Conservation (phyloP, 2,888 invertebrate species). For the Plebejus melissa region DNA sequence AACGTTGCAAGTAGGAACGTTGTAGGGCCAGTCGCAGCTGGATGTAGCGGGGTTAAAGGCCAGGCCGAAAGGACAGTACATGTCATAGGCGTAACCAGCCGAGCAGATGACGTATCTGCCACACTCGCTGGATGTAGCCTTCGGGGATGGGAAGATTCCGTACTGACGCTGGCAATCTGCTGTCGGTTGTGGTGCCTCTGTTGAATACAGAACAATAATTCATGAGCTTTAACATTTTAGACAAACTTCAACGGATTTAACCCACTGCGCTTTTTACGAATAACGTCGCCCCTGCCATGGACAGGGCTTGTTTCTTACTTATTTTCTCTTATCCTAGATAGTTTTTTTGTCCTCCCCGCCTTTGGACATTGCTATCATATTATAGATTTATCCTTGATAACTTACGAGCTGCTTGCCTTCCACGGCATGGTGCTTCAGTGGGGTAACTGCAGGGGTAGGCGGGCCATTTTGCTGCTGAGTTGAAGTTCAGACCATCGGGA, state of each 20-base stretch:
- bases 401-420: slow-evolving; percentile 79
- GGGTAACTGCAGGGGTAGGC: slow-evolving; percentile 90
- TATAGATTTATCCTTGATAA: slow-evolving; percentile 35
- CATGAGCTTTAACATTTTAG: too few species aligned
- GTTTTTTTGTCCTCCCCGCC: too few species aligned
- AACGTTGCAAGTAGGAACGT: slow-evolving; percentile 83
- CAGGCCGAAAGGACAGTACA: slow-evolving; percentile 87
- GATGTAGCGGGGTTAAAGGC: slow-evolving; percentile 84
- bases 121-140: slow-evolving; percentile 67
- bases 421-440: slow-evolving; percentile 85
- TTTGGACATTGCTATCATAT: too few species aligned
- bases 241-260: too few species aligned
- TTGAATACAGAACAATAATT: too few species aligned
- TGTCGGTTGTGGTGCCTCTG: slow-evolving; percentile 83
- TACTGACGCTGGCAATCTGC: slow-evolving; percentile 88
- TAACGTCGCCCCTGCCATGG: too few species aligned
- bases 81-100: slow-evolving; percentile 77
- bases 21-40: slow-evolving; percentile 91
- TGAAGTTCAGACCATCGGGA: slow-evolving; percentile 88
- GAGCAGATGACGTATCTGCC: slow-evolving; percentile 89
- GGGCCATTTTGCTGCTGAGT: slow-evolving; percentile 80
- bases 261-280: too few species aligned
- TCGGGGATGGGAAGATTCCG: slow-evolving; percentile 81
- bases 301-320: too few species aligned
- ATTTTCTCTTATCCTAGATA: too few species aligned